Conservation (phyloP, 2,113 vertebrate genomes). For the Corvus hawaiiensis region DNA sequence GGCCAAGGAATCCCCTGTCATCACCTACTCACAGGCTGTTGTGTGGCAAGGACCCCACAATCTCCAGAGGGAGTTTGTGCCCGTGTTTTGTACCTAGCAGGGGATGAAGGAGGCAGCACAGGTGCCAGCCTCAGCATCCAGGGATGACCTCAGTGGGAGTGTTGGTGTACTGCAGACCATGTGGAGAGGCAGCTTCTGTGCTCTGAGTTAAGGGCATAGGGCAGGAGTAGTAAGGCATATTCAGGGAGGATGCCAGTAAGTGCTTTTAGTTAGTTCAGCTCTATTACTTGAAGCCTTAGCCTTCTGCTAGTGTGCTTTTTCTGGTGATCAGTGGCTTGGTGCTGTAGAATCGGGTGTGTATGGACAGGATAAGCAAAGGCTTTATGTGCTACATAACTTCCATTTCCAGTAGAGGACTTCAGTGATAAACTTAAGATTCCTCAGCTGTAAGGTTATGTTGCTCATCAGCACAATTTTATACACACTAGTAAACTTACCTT, state of each 20-base stretch:
- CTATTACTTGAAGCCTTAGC: background rate
- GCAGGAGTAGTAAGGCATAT: background rate
- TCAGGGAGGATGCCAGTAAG: background rate
- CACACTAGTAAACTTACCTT: background rate
- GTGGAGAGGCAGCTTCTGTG: background rate
- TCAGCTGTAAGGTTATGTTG: background rate
- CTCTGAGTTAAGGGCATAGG: background rate
- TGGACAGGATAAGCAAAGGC: background rate
- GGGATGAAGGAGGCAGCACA: background rate
- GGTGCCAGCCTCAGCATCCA: background rate
- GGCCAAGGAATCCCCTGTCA: background rate
- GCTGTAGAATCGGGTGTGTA: background rate
- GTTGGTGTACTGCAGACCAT: background rate
- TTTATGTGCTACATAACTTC: background rate
- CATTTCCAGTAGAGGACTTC: background rate
- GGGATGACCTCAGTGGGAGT: background rate
- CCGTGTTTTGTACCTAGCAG: background rate
- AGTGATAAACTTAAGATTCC: background rate
- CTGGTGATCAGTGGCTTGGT: background rate
- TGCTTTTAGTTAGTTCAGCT: background rate
- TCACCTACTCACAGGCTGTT: background rate
- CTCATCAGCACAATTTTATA: background rate
- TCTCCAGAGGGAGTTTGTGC: background rate
- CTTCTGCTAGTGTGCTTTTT: background rate
- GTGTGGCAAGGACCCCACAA: fast-evolving